Evolutionary conservation across 2,113 vertebrate genomes (phyloP).

Genomic region (Meriones unguiculatus): DNA sequence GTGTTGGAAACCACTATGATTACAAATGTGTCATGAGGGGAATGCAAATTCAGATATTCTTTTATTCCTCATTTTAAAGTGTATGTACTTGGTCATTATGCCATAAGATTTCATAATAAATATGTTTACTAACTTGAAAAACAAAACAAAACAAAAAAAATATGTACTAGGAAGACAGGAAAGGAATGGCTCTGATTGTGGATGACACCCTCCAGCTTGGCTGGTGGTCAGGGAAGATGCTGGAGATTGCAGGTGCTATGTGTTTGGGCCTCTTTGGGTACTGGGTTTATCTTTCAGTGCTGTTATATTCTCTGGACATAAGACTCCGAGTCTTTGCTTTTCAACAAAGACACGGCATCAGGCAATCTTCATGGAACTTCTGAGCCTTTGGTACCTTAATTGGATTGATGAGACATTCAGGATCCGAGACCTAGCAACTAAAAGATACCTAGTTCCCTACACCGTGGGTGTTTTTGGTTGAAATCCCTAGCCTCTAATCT

Average conservation of each 20-base stretch:
- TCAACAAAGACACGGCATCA: background rate
- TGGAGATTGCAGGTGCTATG: background rate
- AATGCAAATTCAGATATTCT: background rate
- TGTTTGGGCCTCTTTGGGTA: too few species aligned
- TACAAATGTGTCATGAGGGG: background rate
- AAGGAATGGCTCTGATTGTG: too few species aligned
- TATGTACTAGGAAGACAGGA: too few species aligned
- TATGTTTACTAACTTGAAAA: background rate
- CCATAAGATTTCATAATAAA: too few species aligned
- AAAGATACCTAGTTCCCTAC: background rate
- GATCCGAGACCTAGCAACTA: background rate
- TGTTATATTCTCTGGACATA: background rate
- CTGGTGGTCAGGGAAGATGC: too few species aligned
- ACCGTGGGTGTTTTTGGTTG: background rate
- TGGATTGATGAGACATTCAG: background rate
- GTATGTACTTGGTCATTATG: background rate
- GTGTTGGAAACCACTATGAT: background rate
- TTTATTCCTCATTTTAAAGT: background rate
- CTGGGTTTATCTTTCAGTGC: background rate
- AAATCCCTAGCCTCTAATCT: background rate
- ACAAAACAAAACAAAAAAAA: too few species aligned
- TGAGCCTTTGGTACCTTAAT: background rate
- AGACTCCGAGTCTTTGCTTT: background rate
- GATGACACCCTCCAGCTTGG: accelerated
- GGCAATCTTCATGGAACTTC: background rate